Evolutionary conservation across 2,888 invertebrate species (phyloP).

Genomic region (Capitulum mitella): DNA sequence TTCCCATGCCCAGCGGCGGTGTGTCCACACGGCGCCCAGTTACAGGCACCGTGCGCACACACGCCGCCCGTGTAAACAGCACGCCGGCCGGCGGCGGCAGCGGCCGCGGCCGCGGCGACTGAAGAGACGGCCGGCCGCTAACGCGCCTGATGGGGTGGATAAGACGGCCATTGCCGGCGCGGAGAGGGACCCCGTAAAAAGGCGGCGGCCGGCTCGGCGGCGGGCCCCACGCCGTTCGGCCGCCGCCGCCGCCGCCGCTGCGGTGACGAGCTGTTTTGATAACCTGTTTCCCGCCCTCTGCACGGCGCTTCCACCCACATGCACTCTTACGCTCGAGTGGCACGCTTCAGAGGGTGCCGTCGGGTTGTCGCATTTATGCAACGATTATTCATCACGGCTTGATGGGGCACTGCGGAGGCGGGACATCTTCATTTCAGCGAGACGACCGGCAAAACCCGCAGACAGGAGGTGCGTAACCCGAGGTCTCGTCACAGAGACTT

Average conservation of each 20-base stretch:
- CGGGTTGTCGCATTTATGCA: not conserved
- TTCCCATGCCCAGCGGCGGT: no score
- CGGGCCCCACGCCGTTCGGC: not conserved
- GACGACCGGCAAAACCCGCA: no score
- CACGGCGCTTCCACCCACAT: not conserved
- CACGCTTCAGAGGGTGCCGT: not conserved
- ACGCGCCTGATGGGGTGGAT: not conserved
- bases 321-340: not conserved
- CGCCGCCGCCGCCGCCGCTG: not conserved
- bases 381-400: not conserved
- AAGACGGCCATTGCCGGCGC: not conserved
- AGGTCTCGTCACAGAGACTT: no score
- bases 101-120: not conserved
- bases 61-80: not conserved
- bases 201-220: no score
- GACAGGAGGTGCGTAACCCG: not conserved
- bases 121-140: not conserved
- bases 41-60: no score
- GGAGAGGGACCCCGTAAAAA: not conserved
- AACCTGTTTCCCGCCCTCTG: not conserved
- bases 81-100: no score
- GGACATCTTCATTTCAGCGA: not conserved
- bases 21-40: no score
- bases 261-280: not conserved
- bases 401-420: not conserved